A percentile compares a stretch with the other conserved stretches of the same genome.
Evolutionary conservation across 2,113 vertebrate genomes (phyloP).

Genomic region (Oreocharis arfaki): DNA sequence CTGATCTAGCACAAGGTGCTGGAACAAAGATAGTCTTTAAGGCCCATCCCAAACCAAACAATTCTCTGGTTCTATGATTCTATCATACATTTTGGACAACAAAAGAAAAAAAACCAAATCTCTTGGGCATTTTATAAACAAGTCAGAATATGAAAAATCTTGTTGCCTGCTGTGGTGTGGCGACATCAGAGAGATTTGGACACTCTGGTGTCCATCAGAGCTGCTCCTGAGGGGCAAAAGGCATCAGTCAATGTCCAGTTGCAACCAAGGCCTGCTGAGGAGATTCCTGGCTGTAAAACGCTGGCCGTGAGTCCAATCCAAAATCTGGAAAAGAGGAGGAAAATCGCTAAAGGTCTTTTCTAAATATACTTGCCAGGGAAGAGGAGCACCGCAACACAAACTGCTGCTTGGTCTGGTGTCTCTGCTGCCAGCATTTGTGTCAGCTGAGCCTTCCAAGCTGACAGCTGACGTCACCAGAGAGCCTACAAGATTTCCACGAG

Average conservation of each 20-base stretch:
- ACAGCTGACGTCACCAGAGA: conserved; percentile 51
- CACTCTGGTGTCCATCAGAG: background rate
- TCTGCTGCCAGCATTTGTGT: conserved; percentile 44
- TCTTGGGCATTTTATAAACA: background rate
- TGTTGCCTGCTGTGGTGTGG: background rate
- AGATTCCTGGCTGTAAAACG: conserved; percentile 63
- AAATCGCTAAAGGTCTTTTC: background rate
- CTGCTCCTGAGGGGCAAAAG: conserved; percentile 11
- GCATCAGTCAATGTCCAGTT: conserved; percentile 75
- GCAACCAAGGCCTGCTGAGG: conserved; percentile 60
- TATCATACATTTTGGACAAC: background rate
- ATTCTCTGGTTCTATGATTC: background rate
- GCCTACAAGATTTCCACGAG: background rate
- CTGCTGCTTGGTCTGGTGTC: background rate
- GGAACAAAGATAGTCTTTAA: background rate
- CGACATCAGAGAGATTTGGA: background rate
- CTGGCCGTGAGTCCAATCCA: conserved; percentile 65
- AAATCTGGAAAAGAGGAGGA: conserved; percentile 37
- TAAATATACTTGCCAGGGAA: background rate
- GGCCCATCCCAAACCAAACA: background rate
- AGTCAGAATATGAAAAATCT: background rate
- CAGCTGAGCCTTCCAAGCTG: conserved; percentile 62
- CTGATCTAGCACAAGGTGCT: background rate
- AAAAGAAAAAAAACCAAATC: background rate
- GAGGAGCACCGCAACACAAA: background rate